Evolutionary conservation across 2,888 invertebrate genomes (phyloP), one percentile per base, ranked within the genome.

Genomic region (Drosophila gaucha): DNA sequence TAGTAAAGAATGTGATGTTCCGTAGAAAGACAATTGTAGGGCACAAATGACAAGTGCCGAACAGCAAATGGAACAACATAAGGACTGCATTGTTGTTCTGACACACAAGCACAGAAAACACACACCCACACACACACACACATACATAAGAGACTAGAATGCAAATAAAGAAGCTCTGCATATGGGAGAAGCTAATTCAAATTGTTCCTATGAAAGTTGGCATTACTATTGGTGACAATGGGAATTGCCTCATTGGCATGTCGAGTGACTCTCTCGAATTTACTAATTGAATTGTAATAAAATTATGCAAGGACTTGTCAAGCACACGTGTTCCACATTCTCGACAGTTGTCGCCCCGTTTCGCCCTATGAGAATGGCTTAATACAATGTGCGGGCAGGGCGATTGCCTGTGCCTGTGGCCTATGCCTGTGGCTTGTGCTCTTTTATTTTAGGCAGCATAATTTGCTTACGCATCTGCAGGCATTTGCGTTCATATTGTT

Each of bases 211-310:
- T 18, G 18, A 44, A 38, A 44, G 41, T 39, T 44, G 47, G 35
- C 18, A 10, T 54, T 24, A 51, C 47, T 49, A 44, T 39, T 36
- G 51, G 14, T 33, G 49, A 39, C 47, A 59, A 28, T 58, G 26
- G 9, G 16, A 10, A 33, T 50, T 16, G 12, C 38, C 55, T 18
- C 44, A 52, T 58, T 49, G 16, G 22, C 10, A 36, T 50, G 36
- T 31, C 22, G n/a, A 57, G 26, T 16, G 43, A 38, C 24, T 38
- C 30, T 36, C 30, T 43, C 12, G 24, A 52, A 46, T 64, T 38
- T 20, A 18, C 35, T 58, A 60, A 77, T 77, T 72, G 58, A 77
- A 72, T 72, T 60, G 36, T 43, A 57, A 57, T 60, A 41, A 50
- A 66, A 49, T 57, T 55, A 44, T 24, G 26, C 38, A 0, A 12